Base-by-base conservation (phyloP, 2,113 vertebrate species). In the Bubo bubo region DNA sequence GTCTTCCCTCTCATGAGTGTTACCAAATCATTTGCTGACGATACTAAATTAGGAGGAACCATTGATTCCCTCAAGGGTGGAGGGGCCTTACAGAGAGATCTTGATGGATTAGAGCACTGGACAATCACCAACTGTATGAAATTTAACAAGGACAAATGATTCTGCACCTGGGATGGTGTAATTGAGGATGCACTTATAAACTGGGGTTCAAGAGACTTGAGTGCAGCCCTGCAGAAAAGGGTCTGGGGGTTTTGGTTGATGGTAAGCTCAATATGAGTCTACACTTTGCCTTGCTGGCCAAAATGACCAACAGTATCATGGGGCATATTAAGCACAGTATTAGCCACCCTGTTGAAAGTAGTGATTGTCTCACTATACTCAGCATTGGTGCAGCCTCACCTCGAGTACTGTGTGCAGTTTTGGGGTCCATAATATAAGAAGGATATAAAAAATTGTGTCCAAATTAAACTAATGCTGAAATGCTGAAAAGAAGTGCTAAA, bases 401-500 rank as follows among this genome's bases (percentile, higher is more conserved):
- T 50, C 0, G 0, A 56, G 23, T 34, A 35, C 7, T 50, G 4
- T 63, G 32, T 24, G 9, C 21, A 56, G 13, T 47, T 82, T 49
- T 70, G 35, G 41, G 23, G 4, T 88, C 18, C 26, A 20, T 26
- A 60, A 8, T 26, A 26, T 22, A 58, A 71, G 8, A 62, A 43
- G 7, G 20, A 50, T 63, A 59, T 45, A 41, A 63, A 79, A 53
- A 4, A 18, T 45, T 9, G 5, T 45, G n/a, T 53, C 41, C n/a
- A 34, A 41, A 32, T 68, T 52, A 80, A 94, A 37, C 13, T 26
- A 62, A 79, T n/a, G 28, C 15, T 71, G 53, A 92, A 79, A 85
- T 43, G 18, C 20, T 35, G 35, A 60, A 79, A 95, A 6, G 98
- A 99, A 94, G 98, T 96, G 75, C 50, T 98, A 70, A 98, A 72